Base-by-base conservation (phyloP, 2,113 vertebrate species). In the Nesogale talazaci region DNA sequence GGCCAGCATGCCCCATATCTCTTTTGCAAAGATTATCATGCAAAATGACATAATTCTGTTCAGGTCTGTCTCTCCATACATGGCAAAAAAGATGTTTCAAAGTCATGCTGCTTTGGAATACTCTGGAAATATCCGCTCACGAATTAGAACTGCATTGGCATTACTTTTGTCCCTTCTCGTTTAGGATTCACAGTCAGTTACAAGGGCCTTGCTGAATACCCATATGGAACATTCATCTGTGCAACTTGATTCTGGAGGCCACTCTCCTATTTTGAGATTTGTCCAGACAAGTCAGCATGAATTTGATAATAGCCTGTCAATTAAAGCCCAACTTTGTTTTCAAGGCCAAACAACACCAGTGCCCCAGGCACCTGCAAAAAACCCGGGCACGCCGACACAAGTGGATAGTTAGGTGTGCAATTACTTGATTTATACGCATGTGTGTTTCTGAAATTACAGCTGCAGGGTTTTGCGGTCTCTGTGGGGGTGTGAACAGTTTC, bases 261-360 rank as follows among this genome's bases (percentile, higher is more conserved):
- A 88, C 52, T 57, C 75, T 91, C 69, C 17, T 72, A 46, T 90
- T 92, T 83, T 80, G 85, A 94, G 82, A 78, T 93, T 85, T 93
- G 95, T 86, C 85, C 42, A 67, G 69, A 86, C 72, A 93, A 94
- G 83, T 95, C 89, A 92, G 69, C n/a, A 93, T 94, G 89, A 91
- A 91, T 97, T 90, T 88, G 96, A 94, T 95, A 95, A 94, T 94
- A 96, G 93, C 77, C 94, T 96, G 92, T 96, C 92, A 95, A 92
- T 95, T 95, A 96, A 92, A 86, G 31, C 59, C 52, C 83, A 92
- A 90, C 67, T 82, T 89, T 89, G 80, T 89, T 96, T 95, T 93
- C 82, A 90, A 95, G 90, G 92, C 80, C 88, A 94, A 95, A 82
- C 56, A 94, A 36, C 61, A 52, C 69, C 88, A 86, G n/a, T 81